Base-by-base conservation (phyloP, 2,797 vertebrate species). In the Nothura maculosa region DNA sequence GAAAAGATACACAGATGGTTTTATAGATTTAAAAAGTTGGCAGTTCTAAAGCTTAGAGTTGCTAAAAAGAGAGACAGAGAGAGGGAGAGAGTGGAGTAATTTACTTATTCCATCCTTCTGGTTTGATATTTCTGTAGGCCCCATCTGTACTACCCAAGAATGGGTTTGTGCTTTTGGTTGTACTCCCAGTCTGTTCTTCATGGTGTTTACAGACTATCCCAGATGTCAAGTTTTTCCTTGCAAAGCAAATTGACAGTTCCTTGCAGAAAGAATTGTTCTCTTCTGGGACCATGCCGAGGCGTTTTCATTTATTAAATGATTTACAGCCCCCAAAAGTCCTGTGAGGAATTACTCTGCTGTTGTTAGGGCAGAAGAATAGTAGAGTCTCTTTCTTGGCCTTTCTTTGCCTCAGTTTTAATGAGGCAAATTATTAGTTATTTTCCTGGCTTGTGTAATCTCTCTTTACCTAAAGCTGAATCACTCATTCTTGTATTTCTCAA, bases 151-250 rank as follows among this genome's bases (percentile, higher is more conserved):
- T 62, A 70, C 2, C 17, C 64, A 73, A 81, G 81, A 94, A 93
- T 81, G 61, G 32, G 18, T 84, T 92, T 93, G 87, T 94, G 82
- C 60, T 96, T 93, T 92, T 92, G 82, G 70, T 95, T 93, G 58
- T 62, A 48, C 62, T 95, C 80, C 40, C 82, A 92, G 48, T n/a
- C 90, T 83, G 34, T 81, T 95, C 38, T 92, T 90, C 55, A 74
- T 50, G 45, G 63, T 94, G 94, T 92, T 94, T 87, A 85, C 67
- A 83, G 82, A 76, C 92, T 89, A 87, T 60, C 61, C 57, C 82
- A 93, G 76, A 64, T 84, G 64, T 72, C 57, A 86, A 40, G 48
- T 34, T 84, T 42, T 69, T 85, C 66, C 77, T 70, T 87, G 80
- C 67, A 89, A 87, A 95, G 45, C 89, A 92, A 92, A 38, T 43